Evolutionary conservation across 1,140 invertebrate genomes (phyloP).

Genomic region (Drosophila suzukii): DNA sequence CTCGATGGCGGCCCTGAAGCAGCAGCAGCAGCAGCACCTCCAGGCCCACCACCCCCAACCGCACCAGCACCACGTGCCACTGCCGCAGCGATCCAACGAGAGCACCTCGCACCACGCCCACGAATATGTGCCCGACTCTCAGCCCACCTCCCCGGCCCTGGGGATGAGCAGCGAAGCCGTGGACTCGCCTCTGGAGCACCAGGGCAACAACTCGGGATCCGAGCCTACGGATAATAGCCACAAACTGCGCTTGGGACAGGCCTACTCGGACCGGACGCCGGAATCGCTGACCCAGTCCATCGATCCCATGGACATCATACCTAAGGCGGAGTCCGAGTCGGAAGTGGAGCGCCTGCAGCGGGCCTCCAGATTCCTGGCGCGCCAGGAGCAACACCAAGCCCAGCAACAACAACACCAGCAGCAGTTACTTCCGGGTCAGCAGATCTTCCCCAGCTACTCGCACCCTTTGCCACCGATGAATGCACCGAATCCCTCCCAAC

Average conservation of each 20-base stretch:
- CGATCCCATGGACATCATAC: slow-evolving; percentile 78
- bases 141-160: slow-evolving; percentile 62
- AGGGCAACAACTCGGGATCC: slow-evolving; percentile 62
- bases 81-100: slow-evolving; percentile 72
- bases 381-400: slow-evolving; percentile 61
- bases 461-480: slow-evolving; percentile 67
- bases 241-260: slow-evolving; percentile 60
- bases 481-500: slow-evolving; percentile 55
- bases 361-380: slow-evolving; percentile 56
- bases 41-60: slow-evolving; percentile 5
- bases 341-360: slow-evolving; percentile 61
- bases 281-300: slow-evolving; percentile 75
- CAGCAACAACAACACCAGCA: slow-evolving; percentile 65
- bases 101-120: slow-evolving; percentile 63
- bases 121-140: slow-evolving; percentile 60
- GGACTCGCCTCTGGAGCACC: slow-evolving; percentile 66
- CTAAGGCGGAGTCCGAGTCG: slow-evolving; percentile 72
- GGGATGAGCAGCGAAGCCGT: slow-evolving; percentile 56
- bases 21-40: slow-evolving; percentile 38
- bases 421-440: slow-evolving; percentile 56
- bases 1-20: slow-evolving; percentile 63
- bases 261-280: slow-evolving; percentile 61
- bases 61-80: slow-evolving; percentile 45
- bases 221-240: slow-evolving; percentile 58
- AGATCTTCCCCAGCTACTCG: slow-evolving; percentile 68